Evolutionary conservation across 1,140 invertebrate species (phyloP).

Genomic region (Muscidifurax raptorellus): DNA sequence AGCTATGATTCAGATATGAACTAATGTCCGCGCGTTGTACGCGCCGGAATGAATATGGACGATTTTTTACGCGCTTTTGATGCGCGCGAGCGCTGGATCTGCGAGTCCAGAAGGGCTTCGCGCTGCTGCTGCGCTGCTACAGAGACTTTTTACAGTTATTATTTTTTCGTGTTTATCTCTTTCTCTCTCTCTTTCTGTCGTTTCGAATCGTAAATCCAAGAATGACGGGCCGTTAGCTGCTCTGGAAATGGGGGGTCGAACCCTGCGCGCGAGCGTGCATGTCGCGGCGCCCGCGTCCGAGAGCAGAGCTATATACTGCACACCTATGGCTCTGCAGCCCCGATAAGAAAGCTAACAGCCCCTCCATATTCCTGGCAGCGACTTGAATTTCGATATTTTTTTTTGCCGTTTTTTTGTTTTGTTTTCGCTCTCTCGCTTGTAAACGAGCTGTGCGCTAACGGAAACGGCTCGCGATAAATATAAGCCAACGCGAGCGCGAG

Average conservation of each 20-base stretch:
- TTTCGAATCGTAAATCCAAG: conserved; percentile 68
- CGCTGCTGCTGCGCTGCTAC: not conserved
- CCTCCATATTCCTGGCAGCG: not conserved
- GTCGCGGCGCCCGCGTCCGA: not conserved
- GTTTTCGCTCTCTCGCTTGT: not conserved
- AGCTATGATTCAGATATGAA: conserved; percentile 34
- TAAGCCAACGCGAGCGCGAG: not conserved
- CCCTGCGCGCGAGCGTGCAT: not conserved
- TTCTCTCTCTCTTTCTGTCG: conserved; percentile 55
- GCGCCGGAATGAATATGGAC: conserved; percentile 57
- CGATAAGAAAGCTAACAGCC: conserved; percentile 35
- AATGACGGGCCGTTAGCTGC: conserved; percentile 56
- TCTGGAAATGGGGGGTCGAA: conserved; percentile 51
- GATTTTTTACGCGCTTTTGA: conserved; percentile 65
- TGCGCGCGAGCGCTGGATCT: conserved; percentile 48
- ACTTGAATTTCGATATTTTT: conserved; percentile 2
- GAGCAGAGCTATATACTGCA: too few relatives aligned
- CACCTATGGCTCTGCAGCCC: not conserved
- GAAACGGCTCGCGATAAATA: conserved; percentile 46
- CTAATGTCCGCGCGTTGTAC: conserved; percentile 30
- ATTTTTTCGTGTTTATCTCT: conserved; percentile 70
- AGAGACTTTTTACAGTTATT: conserved; percentile 70
- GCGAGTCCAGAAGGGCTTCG: not conserved
- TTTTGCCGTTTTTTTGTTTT: not conserved
- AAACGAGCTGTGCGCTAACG: not conserved